Percentiles rank a stretch among this genome's conserved stretches.
Conservation (phyloP, 1,140 invertebrate species). For the Oreohelix idahoensis region DNA sequence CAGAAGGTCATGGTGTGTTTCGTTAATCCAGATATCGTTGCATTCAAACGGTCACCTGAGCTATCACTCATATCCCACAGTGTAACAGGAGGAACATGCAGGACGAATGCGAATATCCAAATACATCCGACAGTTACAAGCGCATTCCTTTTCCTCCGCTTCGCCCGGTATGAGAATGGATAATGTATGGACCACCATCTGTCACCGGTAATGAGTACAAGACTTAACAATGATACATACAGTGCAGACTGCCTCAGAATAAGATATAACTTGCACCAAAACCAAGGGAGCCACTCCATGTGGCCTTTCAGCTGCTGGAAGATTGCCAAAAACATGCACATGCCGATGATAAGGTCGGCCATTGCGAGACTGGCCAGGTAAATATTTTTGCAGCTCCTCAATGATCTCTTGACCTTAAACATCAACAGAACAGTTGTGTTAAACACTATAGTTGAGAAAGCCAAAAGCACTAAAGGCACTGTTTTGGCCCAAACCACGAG, state of each 20-base stretch:
- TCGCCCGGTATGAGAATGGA: conserved; percentile 64
- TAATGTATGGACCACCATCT: conserved; percentile 68
- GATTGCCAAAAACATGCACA: conserved; percentile 56
- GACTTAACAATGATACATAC: conserved; percentile 62
- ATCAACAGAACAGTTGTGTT: conserved; percentile 61
- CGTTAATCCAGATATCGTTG: no score
- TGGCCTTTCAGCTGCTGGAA: conserved; percentile 45
- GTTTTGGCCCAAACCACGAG: conserved; percentile 50
- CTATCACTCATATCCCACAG: conserved; percentile 43
- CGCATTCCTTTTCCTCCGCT: conserved; percentile 56
- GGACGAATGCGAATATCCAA: conserved; percentile 56
- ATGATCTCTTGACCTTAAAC: conserved; percentile 53
- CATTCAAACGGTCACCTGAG: not conserved
- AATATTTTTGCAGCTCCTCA: conserved; percentile 62
- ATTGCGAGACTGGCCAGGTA: conserved; percentile 65
- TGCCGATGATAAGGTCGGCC: conserved; percentile 62
- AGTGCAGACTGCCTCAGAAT: conserved; percentile 58
- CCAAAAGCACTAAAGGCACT: conserved; percentile 54
- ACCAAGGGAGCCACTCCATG: not conserved
- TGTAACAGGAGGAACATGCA: conserved; percentile 57
- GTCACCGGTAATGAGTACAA: conserved; percentile 62
- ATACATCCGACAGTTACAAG: conserved; percentile 48
- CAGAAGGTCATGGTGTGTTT: conserved; percentile 30
- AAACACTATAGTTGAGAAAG: conserved; percentile 54
- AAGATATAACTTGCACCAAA: conserved; percentile 53